Conservation (phyloP, 2,113 vertebrate genomes). For the Saguinus midas region DNA sequence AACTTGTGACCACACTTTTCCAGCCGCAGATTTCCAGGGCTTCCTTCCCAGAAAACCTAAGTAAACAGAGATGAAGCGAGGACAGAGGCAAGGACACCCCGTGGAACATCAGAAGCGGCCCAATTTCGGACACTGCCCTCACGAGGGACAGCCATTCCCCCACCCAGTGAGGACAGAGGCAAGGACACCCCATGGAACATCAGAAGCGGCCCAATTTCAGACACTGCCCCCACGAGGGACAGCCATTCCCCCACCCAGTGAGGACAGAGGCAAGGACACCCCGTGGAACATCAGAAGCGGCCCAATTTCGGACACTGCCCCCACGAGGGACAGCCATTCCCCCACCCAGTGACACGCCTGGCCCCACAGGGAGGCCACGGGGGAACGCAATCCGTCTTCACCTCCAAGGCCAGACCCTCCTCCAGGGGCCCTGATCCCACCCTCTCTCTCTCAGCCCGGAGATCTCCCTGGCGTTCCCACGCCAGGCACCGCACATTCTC, state of each 20-base stretch:
- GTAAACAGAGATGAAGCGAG: neutral
- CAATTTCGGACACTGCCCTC: neutral
- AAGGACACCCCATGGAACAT: neutral
- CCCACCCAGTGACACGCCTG: neutral
- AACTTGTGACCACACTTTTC: neutral
- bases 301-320: neutral
- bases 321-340: too few species aligned
- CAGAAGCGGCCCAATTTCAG: neutral
- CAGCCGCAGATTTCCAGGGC: neutral
- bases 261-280: neutral
- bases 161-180: neutral
- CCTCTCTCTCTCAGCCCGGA: neutral
- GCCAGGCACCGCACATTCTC: neutral
- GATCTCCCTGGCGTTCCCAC: neutral
- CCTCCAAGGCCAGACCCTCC: neutral
- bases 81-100: neutral
- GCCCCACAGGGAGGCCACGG: neutral
- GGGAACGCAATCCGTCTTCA: neutral
- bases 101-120: neutral
- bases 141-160: too few species aligned
- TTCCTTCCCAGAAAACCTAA: slow-evolving; percentile 34
- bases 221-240: neutral
- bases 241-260: too few species aligned
- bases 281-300: neutral
- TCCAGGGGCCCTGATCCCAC: neutral